Conservation (phyloP, 1,140 invertebrate genomes). For the Drosophila nannoptera region DNA sequence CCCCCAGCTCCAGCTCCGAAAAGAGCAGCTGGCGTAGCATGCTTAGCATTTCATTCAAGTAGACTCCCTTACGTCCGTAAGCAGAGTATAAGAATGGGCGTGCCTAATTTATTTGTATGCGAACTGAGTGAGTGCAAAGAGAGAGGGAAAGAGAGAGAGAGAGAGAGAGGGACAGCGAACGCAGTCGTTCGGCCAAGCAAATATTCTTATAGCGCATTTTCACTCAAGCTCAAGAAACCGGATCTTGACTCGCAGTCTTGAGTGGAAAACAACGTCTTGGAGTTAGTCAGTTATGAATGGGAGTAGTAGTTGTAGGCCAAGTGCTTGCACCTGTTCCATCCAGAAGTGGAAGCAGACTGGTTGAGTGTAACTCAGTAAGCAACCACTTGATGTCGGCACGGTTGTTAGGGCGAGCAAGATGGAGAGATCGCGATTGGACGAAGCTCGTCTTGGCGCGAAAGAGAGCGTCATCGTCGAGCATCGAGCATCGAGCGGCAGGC, state of each 20-base stretch:
- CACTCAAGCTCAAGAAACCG: conserved; percentile 40
- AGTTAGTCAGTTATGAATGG: conserved; percentile 39
- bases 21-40: no score
- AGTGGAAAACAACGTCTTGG: conserved; percentile 18
- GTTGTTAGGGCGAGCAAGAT: neutral
- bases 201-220: conserved; percentile 29
- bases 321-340: conserved; percentile 45
- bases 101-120: conserved; percentile 12
- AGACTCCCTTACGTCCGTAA: no score
- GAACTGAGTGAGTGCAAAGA: no score
- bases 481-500: conserved; percentile 1
- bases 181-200: conserved; percentile 18
- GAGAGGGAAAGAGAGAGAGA: conserved; percentile 4
- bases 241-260: conserved; percentile 40
- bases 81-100: conserved; percentile 28
- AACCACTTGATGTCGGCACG: conserved; percentile 4
- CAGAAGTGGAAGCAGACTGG: conserved; percentile 22
- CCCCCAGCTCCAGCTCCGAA: no score
- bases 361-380: conserved; percentile 36
- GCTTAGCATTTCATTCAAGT: no score
- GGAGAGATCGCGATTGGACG: neutral
- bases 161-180: conserved; percentile 30
- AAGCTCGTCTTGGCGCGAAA: neutral
- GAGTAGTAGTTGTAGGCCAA: conserved; percentile 41
- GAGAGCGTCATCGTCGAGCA: neutral